Evolutionary conservation across 2,888 invertebrate genomes (phyloP), one percentile per base, ranked within the genome.

Genomic region (Taphrorychus bicolor): DNA sequence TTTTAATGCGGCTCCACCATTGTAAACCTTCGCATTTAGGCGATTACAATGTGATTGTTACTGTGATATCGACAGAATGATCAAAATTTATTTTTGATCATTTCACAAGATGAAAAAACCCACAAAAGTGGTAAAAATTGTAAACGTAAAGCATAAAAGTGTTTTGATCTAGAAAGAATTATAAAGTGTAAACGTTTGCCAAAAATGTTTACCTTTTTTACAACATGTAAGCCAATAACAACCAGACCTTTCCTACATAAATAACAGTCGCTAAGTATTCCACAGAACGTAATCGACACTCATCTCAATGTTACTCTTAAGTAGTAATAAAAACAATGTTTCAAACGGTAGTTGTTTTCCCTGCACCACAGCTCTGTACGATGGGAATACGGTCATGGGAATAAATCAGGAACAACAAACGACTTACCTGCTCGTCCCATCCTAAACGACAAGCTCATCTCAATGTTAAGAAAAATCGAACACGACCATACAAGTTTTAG

Each of bases 331-430:
- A 60, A 23, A n/a, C 24, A 49, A 51, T 41, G 2, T 9, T 32
- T n/a, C 14, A 51, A 53, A 19, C 24, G 53, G 41, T 22, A n/a
- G 16, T 63, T 56, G 53, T 59, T n/a, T n/a, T 57, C 64, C 69
- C 69, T 69, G 69, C 69, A 69, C 69, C 69, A 69, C 69, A 64
- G 68, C 69, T 64, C 64, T 52, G 59, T 64, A 64, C 64, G 60
- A 40, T n/a, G 45, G 41, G 60, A 18, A 60, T n/a, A 7, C 19
- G 23, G 21, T 16, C 53, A 56, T 59, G 59, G 49, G 56, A 59
- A 51, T 42, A 53, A 42, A 17, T 24, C 21, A 51, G 58, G 60
- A 53, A 58, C 17, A 23, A 52, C 57, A 45, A 41, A 54, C 58
- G 24, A 68, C 69, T 69, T 69, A 69, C 69, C 69, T 69, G 45